These are phyloP conservation scores for Belgica antarctica DNA, from an alignment of 2,888 invertebrate genomes.

Conservation along the genomic window DNA sequence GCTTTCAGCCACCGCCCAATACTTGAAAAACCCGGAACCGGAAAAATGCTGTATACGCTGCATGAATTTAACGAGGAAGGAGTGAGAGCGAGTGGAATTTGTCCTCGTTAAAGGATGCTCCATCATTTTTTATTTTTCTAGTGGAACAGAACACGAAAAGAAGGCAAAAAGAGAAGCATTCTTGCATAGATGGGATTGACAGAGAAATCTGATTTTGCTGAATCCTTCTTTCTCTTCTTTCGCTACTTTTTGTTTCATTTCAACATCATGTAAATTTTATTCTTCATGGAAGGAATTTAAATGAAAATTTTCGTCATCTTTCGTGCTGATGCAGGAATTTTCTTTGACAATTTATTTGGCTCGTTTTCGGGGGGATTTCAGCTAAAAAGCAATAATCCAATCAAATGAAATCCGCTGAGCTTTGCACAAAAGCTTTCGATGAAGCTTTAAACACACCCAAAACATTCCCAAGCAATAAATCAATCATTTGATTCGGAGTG, in stretches of 20 bases:
- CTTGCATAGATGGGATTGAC: conserved; percentile 2
- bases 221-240: neutral
- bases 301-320: conserved; percentile 5
- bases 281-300: neutral
- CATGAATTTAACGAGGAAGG: conserved; percentile 3
- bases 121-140: conserved; percentile 8
- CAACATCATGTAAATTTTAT: conserved; percentile 15
- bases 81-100: conserved; percentile 1
- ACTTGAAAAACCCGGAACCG: conserved; percentile 22
- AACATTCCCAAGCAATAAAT: too few relatives aligned
- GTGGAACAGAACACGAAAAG: neutral
- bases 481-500: too few relatives aligned
- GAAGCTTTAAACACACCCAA: too few relatives aligned
- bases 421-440: too few relatives aligned
- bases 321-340: conserved; percentile 4
- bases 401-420: neutral
- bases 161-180: neutral
- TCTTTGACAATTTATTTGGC: conserved; percentile 7
- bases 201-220: conserved; percentile 10
- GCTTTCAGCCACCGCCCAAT: conserved; percentile 7
- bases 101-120: conserved; percentile 22
- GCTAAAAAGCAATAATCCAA: neutral
- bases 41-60: conserved; percentile 15
- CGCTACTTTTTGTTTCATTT: neutral
- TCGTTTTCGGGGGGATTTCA: neutral